These are phyloP conservation scores for Drosophila peninsularis DNA, from an alignment of 2,888 invertebrate genomes.

Conservation along the genomic window DNA sequence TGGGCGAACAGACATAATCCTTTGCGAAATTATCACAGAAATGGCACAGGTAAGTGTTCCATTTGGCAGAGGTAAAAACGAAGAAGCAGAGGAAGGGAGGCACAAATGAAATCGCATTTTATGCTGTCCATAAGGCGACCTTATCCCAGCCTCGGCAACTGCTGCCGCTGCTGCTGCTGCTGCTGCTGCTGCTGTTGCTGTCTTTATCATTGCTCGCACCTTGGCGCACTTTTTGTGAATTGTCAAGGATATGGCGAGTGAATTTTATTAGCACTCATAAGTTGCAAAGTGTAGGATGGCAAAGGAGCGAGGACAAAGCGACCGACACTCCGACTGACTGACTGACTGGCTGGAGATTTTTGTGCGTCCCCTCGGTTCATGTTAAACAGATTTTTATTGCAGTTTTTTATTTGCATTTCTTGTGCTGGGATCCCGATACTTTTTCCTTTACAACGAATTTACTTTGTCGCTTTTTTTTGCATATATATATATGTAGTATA, in stretches of 20 bases:
- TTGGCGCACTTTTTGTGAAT: constrained; percentile 64
- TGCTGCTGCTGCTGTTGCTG: not conserved
- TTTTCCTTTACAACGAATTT: constrained; percentile 50
- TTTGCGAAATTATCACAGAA: constrained; percentile 59
- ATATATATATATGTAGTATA: constrained; percentile 6
- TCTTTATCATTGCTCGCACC: constrained; percentile 66
- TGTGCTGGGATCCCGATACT: constrained; percentile 34
- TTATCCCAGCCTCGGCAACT: not conserved
- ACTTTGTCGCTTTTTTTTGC: constrained; percentile 52
- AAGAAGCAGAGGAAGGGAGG: constrained; percentile 23
- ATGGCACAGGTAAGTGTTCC: constrained; percentile 51
- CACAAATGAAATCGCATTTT: constrained; percentile 70
- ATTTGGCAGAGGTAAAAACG: constrained; percentile 33
- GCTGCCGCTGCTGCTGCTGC: not conserved
- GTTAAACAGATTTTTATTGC: constrained; percentile 81
- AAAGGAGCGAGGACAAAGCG: constrained; percentile 32
- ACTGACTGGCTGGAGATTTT: constrained; percentile 47
- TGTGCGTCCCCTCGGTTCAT: constrained; percentile 58
- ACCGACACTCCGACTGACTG: constrained; percentile 30
- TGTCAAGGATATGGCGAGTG: constrained; percentile 67
- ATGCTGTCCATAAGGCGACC: constrained; percentile 55
- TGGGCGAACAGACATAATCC: constrained; percentile 19
- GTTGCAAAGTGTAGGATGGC: constrained; percentile 74
- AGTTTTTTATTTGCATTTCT: constrained; percentile 70
- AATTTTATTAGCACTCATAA: constrained; percentile 78